A percentile compares a stretch with the other conserved stretches of the same genome.
Evolutionary conservation across 1,140 invertebrate species (phyloP).

Genomic region (Gonatopus flavifemur): DNA sequence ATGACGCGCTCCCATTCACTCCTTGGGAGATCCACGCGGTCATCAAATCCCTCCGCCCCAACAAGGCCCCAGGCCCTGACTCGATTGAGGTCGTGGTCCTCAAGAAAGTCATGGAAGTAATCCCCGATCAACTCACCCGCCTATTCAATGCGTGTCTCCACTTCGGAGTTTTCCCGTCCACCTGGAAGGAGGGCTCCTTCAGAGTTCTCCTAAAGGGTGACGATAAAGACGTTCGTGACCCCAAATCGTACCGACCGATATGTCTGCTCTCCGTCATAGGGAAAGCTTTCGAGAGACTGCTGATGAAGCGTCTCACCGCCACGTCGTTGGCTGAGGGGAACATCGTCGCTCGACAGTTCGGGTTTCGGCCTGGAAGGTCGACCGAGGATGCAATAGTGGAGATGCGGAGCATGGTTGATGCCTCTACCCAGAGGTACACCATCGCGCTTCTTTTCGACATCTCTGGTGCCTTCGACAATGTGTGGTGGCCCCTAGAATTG

Average conservation of each 20-base stretch:
- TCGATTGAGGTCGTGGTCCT: constrained; percentile 8
- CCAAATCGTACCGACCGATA: constrained; percentile 30
- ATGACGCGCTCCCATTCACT: neutral
- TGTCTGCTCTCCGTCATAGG: constrained; percentile 28
- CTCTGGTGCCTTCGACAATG: constrained; percentile 49
- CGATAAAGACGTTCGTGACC: constrained; percentile 15
- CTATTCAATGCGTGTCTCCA: constrained; percentile 16
- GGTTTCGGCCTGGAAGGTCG: neutral
- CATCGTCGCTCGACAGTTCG: constrained; percentile 3
- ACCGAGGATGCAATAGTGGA: constrained; percentile 13
- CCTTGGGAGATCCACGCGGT: neutral
- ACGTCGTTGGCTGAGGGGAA: neutral
- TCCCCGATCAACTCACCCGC: neutral
- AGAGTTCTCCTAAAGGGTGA: constrained; percentile 20
- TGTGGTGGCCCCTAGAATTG: constrained; percentile 45
- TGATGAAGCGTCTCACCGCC: constrained; percentile 10
- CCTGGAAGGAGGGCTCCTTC: constrained; percentile 24
- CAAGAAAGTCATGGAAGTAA: neutral
- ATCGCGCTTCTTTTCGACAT: constrained; percentile 47
- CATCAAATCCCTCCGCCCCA: neutral
- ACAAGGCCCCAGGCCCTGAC: constrained; percentile 17
- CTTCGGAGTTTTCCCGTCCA: constrained; percentile 11
- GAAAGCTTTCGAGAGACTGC: constrained; percentile 30
- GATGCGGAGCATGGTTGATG: neutral
- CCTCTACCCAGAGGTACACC: constrained; percentile 10